phyloP scores from a whole-genome alignment of 2,797 vertebrate genomes.

The Trematomus bernacchii region DNA sequence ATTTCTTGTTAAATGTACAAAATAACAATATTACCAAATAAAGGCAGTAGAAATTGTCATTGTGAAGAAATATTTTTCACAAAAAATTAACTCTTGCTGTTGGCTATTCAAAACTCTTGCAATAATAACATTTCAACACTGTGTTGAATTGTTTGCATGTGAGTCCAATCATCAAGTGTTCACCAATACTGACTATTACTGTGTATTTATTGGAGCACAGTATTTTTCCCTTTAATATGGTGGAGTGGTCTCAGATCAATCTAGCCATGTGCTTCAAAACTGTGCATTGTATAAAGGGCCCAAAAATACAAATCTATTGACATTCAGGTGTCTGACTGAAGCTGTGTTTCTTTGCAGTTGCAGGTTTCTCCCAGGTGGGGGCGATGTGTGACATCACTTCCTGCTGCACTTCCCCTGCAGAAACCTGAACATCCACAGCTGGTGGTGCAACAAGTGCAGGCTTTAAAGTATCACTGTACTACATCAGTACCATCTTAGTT shows the following conservation, averaged over 20 bases:
- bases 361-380: constrained; percentile 29
- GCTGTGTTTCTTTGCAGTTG: constrained; percentile 34
- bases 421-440: background rate
- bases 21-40: rapidly evolving
- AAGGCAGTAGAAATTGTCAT: background rate
- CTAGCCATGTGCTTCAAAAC: background rate
- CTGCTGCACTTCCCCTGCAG: background rate
- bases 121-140: background rate
- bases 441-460: constrained; percentile 5
- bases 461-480: background rate
- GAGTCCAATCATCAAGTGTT: background rate
- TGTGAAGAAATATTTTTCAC: background rate
- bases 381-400: constrained; percentile 14
- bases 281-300: background rate
- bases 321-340: background rate
- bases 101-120: background rate
- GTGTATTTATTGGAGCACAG: background rate
- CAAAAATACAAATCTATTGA: background rate
- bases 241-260: background rate
- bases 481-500: background rate
- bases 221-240: background rate
- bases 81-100: background rate
- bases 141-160: background rate
- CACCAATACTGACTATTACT: background rate
- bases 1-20: no score